Conservation (phyloP, 1,140 invertebrate genomes). For the Alviniconcha marisindica region DNA sequence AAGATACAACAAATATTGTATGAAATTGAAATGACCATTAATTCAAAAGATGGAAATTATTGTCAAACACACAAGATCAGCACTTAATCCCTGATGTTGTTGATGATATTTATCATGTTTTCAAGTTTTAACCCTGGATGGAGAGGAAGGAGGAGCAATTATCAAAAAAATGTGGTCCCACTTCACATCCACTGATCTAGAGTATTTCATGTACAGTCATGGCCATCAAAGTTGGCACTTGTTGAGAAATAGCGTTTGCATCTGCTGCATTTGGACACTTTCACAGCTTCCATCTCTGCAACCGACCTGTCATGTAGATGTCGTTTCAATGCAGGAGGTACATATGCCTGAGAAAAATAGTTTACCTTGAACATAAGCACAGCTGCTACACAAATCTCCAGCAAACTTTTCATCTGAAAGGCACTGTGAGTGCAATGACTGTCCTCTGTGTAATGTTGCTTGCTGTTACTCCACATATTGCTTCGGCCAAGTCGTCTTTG, state of each 20-base stretch:
- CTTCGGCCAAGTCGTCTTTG: not conserved
- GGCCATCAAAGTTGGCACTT: not conserved
- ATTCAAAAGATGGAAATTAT: too few species aligned
- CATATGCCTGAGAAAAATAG: not conserved
- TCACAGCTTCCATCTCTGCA: not conserved
- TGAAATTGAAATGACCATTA: too few species aligned
- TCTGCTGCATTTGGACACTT: conserved; percentile 11
- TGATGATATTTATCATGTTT: too few species aligned
- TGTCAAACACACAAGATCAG: too few species aligned
- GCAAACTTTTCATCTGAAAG: not conserved
- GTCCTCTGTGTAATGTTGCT: not conserved
- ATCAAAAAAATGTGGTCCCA: too few species aligned
- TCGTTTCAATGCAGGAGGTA: conserved; percentile 11
- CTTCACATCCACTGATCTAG: too few species aligned
- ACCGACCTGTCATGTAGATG: not conserved
- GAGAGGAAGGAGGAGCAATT: too few species aligned
- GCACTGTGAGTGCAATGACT: not conserved
- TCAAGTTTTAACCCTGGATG: too few species aligned
- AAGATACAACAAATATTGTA: too few species aligned
- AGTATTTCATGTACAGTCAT: conserved; percentile 9
- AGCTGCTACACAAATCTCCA: conserved; percentile 18
- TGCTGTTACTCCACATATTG: conserved; percentile 2
- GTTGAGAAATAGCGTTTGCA: not conserved
- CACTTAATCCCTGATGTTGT: too few species aligned
- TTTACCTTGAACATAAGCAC: conserved; percentile 14